Evolutionary conservation across 2,113 vertebrate species (phyloP).

Genomic region (Enhydra lutris): DNA sequence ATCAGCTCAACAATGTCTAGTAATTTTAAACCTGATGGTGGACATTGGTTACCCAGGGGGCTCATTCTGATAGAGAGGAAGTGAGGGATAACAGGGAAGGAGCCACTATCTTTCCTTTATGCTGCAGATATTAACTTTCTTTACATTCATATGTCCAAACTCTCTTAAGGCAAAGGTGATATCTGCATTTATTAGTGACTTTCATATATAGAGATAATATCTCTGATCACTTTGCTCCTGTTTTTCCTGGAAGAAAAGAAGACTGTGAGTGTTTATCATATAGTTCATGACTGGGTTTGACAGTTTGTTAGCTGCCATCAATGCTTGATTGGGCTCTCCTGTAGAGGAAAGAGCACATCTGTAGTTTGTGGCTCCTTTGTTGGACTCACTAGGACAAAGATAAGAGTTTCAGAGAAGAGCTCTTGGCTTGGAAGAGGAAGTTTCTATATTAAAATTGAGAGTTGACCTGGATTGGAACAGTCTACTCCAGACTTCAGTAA

Average conservation of each 20-base stretch:
- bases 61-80: neutral
- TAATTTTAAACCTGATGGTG: slow-evolving; percentile 27
- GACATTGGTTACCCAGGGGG: neutral
- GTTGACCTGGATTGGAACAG: neutral
- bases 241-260: neutral
- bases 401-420: neutral
- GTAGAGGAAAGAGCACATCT: neutral
- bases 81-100: neutral
- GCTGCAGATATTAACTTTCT: neutral
- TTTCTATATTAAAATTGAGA: neutral
- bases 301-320: neutral
- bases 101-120: neutral
- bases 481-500: neutral
- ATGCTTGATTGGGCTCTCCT: neutral
- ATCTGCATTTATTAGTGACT: neutral
- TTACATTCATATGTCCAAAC: neutral
- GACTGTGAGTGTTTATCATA: neutral
- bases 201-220: neutral
- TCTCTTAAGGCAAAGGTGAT: neutral
- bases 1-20: slow-evolving; percentile 36
- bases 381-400: neutral
- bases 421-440: neutral
- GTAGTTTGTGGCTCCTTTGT: neutral
- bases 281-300: neutral
- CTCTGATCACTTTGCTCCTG: neutral